Evolutionary conservation across 2,113 vertebrate genomes (phyloP).

Genomic region (Regulus satrapa): DNA sequence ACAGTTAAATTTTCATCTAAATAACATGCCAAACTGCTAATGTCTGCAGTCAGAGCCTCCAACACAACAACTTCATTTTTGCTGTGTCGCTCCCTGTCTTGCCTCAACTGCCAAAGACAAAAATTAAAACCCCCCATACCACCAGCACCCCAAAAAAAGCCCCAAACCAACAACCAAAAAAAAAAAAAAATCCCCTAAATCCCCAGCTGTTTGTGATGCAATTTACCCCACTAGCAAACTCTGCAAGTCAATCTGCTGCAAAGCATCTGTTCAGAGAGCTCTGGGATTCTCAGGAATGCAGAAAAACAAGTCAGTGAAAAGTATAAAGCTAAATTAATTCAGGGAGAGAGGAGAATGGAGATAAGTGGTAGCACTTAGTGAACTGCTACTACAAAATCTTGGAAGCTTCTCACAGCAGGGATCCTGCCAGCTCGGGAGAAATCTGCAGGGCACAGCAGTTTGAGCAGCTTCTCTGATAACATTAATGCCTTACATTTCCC

Average conservation of each 20-base stretch:
- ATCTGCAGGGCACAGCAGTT: not conserved
- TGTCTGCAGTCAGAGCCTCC: not conserved
- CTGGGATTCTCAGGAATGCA: slow-evolving; percentile 15
- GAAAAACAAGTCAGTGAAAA: slow-evolving; percentile 20
- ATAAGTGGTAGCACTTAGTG: not conserved
- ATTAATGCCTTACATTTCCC: not conserved
- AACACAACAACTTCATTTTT: not conserved
- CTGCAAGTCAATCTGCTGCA: not conserved
- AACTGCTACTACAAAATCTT: not conserved
- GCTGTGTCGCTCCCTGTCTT: not conserved
- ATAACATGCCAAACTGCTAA: not conserved
- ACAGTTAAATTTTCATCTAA: not conserved
- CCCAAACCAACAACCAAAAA: not conserved
- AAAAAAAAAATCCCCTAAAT: not conserved
- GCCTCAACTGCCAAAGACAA: not conserved
- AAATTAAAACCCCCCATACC: not conserved
- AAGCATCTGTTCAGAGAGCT: not conserved
- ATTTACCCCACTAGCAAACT: not conserved
- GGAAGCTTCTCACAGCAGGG: not conserved
- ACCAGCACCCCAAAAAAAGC: not conserved
- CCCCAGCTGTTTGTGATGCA: not conserved
- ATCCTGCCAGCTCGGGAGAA: not conserved
- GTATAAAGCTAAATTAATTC: slow-evolving; percentile 22
- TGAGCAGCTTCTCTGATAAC: not conserved
- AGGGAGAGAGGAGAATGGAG: not conserved